Evolutionary conservation across 1,140 invertebrate species (phyloP).

Genomic region (Ceratitis capitata): DNA sequence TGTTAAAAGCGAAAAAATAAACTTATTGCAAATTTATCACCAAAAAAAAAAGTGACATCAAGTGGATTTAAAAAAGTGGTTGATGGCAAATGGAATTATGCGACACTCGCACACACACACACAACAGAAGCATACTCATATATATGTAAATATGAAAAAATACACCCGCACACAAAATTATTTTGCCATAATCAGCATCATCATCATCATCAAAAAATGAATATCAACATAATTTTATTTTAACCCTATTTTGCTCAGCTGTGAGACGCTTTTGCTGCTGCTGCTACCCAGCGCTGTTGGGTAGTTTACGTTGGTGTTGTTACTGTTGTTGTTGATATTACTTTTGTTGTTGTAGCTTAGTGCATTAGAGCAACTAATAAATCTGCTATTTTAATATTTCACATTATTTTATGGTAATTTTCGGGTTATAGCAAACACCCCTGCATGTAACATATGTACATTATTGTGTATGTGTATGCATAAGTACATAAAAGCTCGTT

Average conservation of each 20-base stretch:
- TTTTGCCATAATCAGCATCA: constrained; percentile 37
- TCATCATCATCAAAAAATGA: background rate
- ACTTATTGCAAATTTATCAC: constrained; percentile 20
- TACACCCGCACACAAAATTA: background rate
- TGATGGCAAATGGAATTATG: background rate
- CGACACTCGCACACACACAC: background rate
- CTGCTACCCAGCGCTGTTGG: background rate
- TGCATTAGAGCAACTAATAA: constrained; percentile 19
- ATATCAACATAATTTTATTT: background rate
- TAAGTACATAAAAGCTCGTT: background rate
- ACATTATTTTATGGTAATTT: constrained; percentile 38
- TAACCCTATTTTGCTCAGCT: background rate
- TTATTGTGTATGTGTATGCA: too few relatives aligned
- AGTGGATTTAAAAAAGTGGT: background rate
- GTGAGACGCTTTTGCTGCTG: background rate
- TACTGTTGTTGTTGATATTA: background rate
- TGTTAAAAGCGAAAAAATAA: background rate
- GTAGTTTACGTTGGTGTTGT: background rate
- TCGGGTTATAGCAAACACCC: background rate
- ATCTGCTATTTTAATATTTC: constrained; percentile 36
- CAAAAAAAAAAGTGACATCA: background rate
- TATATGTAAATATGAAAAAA: background rate
- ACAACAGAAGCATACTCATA: background rate
- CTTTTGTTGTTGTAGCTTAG: background rate
- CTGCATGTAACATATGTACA: background rate